Percentiles rank a stretch among this genome's conserved stretches.
Conservation (phyloP, 1,140 invertebrate genomes). For the Tetramorium simillimum region DNA sequence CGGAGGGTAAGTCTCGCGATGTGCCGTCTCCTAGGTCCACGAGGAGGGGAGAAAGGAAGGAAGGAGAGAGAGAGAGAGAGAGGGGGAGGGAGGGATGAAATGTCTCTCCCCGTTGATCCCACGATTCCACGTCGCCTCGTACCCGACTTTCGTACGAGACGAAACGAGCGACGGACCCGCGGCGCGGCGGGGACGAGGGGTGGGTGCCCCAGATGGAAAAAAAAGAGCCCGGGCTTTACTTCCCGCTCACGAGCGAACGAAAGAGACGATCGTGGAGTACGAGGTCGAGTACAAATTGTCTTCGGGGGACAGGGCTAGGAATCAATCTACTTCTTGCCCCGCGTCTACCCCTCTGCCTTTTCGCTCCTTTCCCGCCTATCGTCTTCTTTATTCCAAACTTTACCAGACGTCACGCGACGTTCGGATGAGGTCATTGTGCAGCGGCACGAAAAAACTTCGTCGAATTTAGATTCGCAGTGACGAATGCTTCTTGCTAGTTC, state of each 20-base stretch:
- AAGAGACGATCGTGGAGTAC: constrained; percentile 77
- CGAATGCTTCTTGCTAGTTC: constrained; percentile 62
- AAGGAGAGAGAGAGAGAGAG: background rate
- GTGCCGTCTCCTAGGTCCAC: constrained; percentile 55
- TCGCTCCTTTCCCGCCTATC: constrained; percentile 48
- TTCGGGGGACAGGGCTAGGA: constrained; percentile 78
- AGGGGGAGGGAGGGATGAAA: too few species aligned
- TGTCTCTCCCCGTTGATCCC: constrained; percentile 66
- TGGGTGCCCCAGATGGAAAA: constrained; percentile 38
- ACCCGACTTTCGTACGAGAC: constrained; percentile 68
- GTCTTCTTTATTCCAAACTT: constrained; percentile 73
- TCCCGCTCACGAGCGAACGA: constrained; percentile 78
- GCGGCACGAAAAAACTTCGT: constrained; percentile 59
- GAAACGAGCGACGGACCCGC: constrained; percentile 45
- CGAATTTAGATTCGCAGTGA: constrained; percentile 70
- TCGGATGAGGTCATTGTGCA: constrained; percentile 71
- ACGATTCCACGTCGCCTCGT: constrained; percentile 46
- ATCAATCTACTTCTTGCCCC: constrained; percentile 82
- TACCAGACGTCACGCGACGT: constrained; percentile 65
- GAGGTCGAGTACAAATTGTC: constrained; percentile 81
- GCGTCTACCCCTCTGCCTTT: constrained; percentile 51
- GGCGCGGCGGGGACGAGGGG: background rate
- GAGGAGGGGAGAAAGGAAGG: background rate
- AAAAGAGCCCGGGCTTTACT: constrained; percentile 76
- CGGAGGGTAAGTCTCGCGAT: constrained; percentile 73